These are phyloP conservation scores for Pelmatolapia mariae DNA, from an alignment of 2,113 vertebrate species.

Conservation along the genomic window DNA sequence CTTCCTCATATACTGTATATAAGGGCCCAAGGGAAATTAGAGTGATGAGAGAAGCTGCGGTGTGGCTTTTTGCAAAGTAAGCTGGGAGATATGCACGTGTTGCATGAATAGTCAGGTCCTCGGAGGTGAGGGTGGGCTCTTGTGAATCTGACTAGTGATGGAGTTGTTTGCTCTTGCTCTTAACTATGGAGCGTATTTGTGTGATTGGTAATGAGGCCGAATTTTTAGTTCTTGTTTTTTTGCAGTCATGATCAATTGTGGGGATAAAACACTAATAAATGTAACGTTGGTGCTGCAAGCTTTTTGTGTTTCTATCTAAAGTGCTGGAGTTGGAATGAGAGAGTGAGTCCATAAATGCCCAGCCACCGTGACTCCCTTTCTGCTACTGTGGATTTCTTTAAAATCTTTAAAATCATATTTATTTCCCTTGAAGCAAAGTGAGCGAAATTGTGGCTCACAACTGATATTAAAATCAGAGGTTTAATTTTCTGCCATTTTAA, in stretches of 20 bases:
- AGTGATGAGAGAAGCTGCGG: slow-evolving; percentile 7
- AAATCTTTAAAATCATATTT: not conserved
- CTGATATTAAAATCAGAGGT: not conserved
- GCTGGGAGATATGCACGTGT: not conserved
- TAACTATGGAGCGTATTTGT: not conserved
- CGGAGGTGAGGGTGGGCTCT: not conserved
- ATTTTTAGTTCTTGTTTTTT: not conserved
- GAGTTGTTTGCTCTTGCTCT: not conserved
- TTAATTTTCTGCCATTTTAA: not conserved
- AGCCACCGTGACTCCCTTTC: not conserved
- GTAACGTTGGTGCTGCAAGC: not conserved
- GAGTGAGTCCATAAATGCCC: not conserved
- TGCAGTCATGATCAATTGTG: not conserved
- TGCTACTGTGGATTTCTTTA: not conserved
- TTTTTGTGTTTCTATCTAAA: not conserved
- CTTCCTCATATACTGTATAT: not conserved
- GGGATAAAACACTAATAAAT: not conserved
- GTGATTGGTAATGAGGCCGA: not conserved
- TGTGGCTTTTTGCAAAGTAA: slow-evolving; percentile 29
- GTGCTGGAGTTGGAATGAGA: not conserved
- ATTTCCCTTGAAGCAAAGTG: not conserved
- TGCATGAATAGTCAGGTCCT: slow-evolving; percentile 23
- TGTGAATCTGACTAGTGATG: not conserved
- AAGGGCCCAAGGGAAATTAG: slow-evolving; percentile 29
- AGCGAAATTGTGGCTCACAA: not conserved